Evolutionary conservation across 2,113 vertebrate species (phyloP).

Genomic region (Pristiophorus japonicus): DNA sequence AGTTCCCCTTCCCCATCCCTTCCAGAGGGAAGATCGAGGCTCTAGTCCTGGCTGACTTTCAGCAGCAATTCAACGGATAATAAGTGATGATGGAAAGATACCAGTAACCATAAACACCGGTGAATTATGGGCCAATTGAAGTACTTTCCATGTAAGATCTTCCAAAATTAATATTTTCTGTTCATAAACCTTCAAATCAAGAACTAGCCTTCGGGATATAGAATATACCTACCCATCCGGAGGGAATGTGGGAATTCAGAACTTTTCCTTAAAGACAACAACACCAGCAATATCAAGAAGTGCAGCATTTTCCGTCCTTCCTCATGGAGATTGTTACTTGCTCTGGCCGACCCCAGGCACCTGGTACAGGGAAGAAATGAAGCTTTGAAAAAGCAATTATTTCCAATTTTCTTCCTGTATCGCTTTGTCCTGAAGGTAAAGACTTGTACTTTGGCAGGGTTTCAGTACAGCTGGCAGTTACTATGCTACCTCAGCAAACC

Average conservation of each 20-base stretch:
- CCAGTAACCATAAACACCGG: not conserved
- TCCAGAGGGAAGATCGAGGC: not conserved
- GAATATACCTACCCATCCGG: slow-evolving; percentile 17
- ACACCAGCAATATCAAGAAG: not conserved
- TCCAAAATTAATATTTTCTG: not conserved
- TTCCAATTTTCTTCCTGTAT: not conserved
- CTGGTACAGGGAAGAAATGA: slow-evolving; percentile 12
- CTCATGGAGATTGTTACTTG: slow-evolving; percentile 12
- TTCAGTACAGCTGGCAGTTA: not conserved
- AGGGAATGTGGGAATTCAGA: slow-evolving; percentile 11
- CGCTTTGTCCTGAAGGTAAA: not conserved
- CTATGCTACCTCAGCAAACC: not conserved
- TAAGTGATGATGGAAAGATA: not conserved
- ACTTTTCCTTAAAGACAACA: slow-evolving; percentile 31
- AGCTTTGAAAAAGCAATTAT: not conserved
- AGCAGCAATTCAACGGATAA: not conserved
- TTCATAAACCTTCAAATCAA: not conserved
- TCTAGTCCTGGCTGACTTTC: not conserved
- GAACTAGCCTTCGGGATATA: not conserved
- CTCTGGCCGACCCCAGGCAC: not conserved
- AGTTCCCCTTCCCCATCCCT: not conserved
- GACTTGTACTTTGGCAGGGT: not conserved
- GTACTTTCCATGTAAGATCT: not conserved
- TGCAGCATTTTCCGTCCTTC: slow-evolving; percentile 17
- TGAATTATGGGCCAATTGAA: not conserved